Base-by-base conservation (phyloP, 2,113 vertebrate genomes). In the Gnathonemus echidnorhynchus region DNA sequence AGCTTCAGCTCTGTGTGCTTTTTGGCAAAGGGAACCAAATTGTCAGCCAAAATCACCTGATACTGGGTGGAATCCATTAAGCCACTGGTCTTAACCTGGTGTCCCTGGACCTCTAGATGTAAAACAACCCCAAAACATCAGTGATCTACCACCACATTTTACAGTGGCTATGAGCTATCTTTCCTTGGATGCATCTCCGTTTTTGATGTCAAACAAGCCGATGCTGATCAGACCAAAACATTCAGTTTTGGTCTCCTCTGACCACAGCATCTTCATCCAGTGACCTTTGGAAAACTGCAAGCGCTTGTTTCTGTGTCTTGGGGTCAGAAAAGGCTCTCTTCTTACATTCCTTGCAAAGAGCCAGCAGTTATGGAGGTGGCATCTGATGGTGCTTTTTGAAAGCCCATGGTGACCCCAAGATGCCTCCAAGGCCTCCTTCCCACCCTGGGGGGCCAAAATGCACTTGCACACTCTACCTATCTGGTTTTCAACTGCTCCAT, bases 41-140 rank as follows among this genome's bases (percentile, higher is more conserved):
- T 24, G 2, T 88, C 15, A 11, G 3, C 39, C 39, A 66, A 27
- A 88, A 66, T 88, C 0, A 3, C 35, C 19, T 45, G 39, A 21
- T 88, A 58, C 35, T 62, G 58, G 52, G 52, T 58, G 53, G 7
- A 88, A 58, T 88, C 13, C 52, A 88, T 88, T 62, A 56, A 39
- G 5, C 5, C 19, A 53, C 11, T 87, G 50, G 52, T 87, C 15
- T 87, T 58, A 19, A 35, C 52, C 49, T 56, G 27, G 6, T 19
- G 86, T 0, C 86, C 49, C n/a, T 39, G 49, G n/a, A 87, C 86
- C 27, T 19, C 24, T 50, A 31, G 27, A 31, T 56, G 27, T 2
- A 56, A 87, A 87, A 56, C 86, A 87, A 35, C 49, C 62, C n/a
- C 62, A 70, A 27, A 66, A 66, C 62, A 66, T 66, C n/a, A 66